Evolutionary conservation across 2,113 vertebrate species (phyloP), one percentile per base, ranked within the genome.

Genomic region (Ailurus styani): DNA sequence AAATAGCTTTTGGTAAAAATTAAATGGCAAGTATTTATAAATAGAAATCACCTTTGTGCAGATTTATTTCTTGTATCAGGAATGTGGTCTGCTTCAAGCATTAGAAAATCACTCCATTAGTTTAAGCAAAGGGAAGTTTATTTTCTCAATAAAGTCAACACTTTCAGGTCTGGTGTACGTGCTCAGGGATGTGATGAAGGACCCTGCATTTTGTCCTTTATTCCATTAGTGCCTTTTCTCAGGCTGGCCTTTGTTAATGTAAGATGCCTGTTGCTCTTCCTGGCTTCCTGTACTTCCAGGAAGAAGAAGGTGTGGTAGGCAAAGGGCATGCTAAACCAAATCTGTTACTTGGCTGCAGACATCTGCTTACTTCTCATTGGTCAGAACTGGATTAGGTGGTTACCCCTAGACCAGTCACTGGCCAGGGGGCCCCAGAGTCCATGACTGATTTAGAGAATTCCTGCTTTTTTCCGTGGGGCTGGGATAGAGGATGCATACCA

Each of bases 1-100:
- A 86, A 90, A 93, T 90, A 70, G 29, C 31, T 83, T 70, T 83
- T 40, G 55, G 31, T 82, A 90, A 90, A 87, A 83, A 83, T 68
- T 87, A 68, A 93, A 42, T 79, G 47, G 17, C 42, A 97, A 87
- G 27, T 91, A 5, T 91, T 96, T 62, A 29, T 87, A 42, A 93
- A 10, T 90, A 40, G 70, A 60, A 96, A n/a, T 73, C 37, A 11
- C 9, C 18, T 70, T 60, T 90, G 13, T 40, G 92, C 34, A 93
- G n/a, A 29, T 84, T 27, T n/a, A 27, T 73, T 47, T 72, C 23
- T 40, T 90, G 10, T 85, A 12, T 96, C 45, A 42, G 23, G 50
- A 85, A 66, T 47, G 50, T 2, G 34, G 15, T 87, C 60, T 42
- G 13, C 72, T 34, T 18, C 23, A 90, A 29, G 18, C 40, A 50